phyloP scores from a whole-genome alignment of 2,797 vertebrate genomes.

The Channa striata region DNA sequence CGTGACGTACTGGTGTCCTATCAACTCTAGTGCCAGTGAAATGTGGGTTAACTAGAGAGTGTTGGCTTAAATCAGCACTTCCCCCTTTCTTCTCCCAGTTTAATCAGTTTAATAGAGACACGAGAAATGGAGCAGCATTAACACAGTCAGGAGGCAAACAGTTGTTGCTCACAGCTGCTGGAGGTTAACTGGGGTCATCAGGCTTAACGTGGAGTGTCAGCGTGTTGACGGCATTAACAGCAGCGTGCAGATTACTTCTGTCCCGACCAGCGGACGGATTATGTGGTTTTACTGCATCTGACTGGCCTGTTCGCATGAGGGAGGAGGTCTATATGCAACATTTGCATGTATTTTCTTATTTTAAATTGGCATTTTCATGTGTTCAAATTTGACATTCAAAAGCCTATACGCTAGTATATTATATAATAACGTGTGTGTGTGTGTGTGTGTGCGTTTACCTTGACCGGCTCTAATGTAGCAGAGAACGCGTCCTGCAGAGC shows the following conservation, averaged over 20 bases:
- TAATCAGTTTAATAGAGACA: constrained; percentile 7
- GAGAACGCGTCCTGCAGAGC: constrained; percentile 97
- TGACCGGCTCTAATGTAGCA: constrained; percentile 94
- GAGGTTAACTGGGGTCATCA: constrained; percentile 42
- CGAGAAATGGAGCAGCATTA: neutral
- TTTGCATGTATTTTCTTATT: neutral
- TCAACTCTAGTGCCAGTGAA: too few relatives aligned
- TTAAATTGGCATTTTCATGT: neutral
- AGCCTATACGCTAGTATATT: too few relatives aligned
- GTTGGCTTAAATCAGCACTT: too few relatives aligned
- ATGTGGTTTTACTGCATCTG: constrained; percentile 5
- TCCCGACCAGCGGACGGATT: constrained; percentile 45
- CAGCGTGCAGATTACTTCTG: constrained; percentile 55
- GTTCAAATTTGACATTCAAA: too few relatives aligned
- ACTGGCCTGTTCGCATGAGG: neutral
- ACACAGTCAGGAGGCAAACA: neutral
- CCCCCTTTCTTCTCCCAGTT: neutral
- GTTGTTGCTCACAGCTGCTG: neutral
- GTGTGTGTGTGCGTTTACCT: constrained; percentile 81
- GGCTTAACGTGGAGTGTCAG: constrained; percentile 38
- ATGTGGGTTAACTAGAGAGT: too few relatives aligned
- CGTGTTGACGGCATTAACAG: constrained; percentile 55
- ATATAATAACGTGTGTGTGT: too few relatives aligned
- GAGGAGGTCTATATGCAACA: neutral
- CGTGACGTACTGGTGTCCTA: too few relatives aligned